Conservation (phyloP, 2,888 invertebrate species). For the Phyto melanocephala region DNA sequence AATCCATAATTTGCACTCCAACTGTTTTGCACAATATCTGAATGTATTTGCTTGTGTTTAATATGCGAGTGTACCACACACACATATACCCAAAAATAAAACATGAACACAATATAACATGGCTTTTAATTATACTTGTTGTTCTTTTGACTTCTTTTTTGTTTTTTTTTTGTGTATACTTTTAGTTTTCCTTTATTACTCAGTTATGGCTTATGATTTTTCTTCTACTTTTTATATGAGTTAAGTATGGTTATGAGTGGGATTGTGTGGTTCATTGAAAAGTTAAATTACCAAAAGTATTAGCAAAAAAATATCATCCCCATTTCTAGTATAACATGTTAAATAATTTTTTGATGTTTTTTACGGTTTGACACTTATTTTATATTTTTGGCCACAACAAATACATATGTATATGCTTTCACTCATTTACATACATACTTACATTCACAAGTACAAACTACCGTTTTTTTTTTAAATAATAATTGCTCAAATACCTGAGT, state of each 20-base stretch:
- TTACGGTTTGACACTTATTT: constrained; percentile 60
- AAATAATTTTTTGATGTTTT: constrained; percentile 37
- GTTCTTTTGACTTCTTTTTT: constrained; percentile 19
- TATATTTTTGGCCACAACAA: constrained; percentile 26
- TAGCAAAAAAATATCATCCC: too few species aligned
- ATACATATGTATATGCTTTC: background rate
- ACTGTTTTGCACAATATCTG: background rate
- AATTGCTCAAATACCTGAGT: too few species aligned
- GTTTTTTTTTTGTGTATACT: background rate
- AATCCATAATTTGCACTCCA: constrained; percentile 37
- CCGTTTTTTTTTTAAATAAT: too few species aligned
- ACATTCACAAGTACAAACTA: too few species aligned
- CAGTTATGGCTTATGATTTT: background rate
- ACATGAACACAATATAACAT: constrained; percentile 28
- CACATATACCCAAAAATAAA: background rate
- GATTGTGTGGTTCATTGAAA: constrained; percentile 20
- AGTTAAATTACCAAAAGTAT: constrained; percentile 15
- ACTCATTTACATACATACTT: background rate
- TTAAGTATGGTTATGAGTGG: background rate
- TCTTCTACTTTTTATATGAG: background rate
- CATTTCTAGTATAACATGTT: background rate
- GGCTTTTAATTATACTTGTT: constrained; percentile 48
- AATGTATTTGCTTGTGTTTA: background rate
- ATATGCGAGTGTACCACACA: background rate
- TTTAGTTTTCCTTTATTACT: constrained; percentile 1